Percentiles rank a stretch among this genome's conserved stretches.
Evolutionary conservation across 2,888 invertebrate species (phyloP).

Genomic region (Cryptus armator): DNA sequence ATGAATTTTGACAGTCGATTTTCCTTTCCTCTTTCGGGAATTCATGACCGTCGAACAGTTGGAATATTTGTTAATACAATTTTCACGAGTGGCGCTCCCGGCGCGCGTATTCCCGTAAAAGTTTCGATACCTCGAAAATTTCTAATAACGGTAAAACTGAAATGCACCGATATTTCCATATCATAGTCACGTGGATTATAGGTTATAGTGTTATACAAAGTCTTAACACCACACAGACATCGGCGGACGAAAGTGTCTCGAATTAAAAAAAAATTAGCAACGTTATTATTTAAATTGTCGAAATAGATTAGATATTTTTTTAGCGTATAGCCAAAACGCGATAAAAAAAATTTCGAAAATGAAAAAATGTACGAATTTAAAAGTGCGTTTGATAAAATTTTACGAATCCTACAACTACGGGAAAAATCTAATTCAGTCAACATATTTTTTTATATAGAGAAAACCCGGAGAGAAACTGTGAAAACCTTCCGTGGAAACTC

Average conservation of each 20-base stretch:
- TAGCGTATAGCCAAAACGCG: too few relatives aligned
- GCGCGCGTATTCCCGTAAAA: neutral
- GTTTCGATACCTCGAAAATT: slow-evolving; percentile 1
- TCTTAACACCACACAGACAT: too few relatives aligned
- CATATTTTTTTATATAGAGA: neutral
- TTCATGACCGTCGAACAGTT: neutral
- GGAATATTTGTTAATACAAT: neutral
- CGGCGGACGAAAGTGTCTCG: too few relatives aligned
- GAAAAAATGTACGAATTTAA: too few relatives aligned
- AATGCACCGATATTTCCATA: neutral
- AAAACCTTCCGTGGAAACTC: neutral
- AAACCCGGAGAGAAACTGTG: neutral
- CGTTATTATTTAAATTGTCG: too few relatives aligned
- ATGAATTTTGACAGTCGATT: neutral
- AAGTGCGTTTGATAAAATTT: too few relatives aligned
- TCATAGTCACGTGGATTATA: neutral
- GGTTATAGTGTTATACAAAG: too few relatives aligned
- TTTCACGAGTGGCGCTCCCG: neutral
- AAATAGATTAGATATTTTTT: too few relatives aligned
- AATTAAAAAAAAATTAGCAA: too few relatives aligned
- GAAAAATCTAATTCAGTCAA: neutral
- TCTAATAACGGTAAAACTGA: slow-evolving; percentile 1
- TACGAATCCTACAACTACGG: too few relatives aligned
- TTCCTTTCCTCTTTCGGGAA: neutral
- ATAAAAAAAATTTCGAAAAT: too few relatives aligned